Conservation (phyloP, 2,113 vertebrate species). For the Rhinoptilus africanus region DNA sequence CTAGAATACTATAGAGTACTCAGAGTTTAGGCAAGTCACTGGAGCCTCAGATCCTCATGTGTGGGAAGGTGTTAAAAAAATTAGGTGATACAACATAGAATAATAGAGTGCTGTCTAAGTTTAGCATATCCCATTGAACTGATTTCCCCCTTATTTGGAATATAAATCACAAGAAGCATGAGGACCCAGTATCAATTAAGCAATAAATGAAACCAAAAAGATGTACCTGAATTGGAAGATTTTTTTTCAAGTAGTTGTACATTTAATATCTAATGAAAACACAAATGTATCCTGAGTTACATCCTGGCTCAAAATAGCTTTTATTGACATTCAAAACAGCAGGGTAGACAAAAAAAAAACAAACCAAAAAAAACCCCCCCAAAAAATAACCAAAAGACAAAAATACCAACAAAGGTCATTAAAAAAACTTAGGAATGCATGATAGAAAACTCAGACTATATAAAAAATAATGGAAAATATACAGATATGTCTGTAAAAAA, state of each 20-base stretch:
- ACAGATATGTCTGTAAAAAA: neutral
- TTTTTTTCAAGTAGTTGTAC: neutral
- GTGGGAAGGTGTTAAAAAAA: neutral
- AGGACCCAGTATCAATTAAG: neutral
- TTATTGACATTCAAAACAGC: neutral
- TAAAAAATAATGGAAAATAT: neutral
- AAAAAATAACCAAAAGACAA: neutral
- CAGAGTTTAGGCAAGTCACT: neutral
- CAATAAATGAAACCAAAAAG: neutral
- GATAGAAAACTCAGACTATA: neutral
- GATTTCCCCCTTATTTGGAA: neutral
- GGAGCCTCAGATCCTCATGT: neutral
- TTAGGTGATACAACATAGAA: neutral
- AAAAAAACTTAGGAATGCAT: neutral
- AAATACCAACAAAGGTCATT: neutral
- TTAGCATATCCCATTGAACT: neutral
- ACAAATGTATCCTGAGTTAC: neutral
- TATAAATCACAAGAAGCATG: neutral
- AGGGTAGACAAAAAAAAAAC: neutral
- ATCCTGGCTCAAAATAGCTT: neutral
- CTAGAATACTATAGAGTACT: neutral
- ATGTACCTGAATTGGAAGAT: neutral
- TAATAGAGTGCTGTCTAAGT: neutral
- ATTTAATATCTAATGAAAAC: neutral
- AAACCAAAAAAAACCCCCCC: rapidly evolving